phyloP scores from a whole-genome alignment of 2,113 vertebrate genomes.

The Athene noctua region DNA sequence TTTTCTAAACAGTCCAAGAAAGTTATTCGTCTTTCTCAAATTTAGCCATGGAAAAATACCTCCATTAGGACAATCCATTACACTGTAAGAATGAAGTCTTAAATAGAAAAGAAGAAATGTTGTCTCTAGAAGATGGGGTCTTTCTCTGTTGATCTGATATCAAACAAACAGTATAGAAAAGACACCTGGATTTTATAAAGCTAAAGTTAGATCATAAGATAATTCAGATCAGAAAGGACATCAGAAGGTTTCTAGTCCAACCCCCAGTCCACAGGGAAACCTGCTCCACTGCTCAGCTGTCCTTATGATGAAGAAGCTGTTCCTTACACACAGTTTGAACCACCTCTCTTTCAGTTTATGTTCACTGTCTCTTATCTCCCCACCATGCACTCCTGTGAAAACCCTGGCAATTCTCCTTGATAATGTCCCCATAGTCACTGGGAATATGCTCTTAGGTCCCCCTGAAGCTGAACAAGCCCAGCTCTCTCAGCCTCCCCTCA shows the following conservation, averaged over 20 bases:
- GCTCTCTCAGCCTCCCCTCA: neutral
- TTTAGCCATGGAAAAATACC: neutral
- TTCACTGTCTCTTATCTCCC: neutral
- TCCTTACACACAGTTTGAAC: neutral
- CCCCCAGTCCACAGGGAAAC: neutral
- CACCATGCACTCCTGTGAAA: neutral
- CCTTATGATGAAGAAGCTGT: neutral
- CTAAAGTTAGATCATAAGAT: neutral
- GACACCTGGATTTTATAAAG: neutral
- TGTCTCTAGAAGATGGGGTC: neutral
- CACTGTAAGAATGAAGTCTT: neutral
- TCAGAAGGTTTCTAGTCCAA: neutral
- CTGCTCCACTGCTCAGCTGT: neutral
- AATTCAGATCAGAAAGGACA: neutral
- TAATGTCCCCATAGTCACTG: neutral
- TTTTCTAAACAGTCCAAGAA: neutral
- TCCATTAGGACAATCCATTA: neutral
- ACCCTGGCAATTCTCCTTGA: neutral
- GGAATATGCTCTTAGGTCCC: neutral
- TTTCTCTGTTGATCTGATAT: neutral
- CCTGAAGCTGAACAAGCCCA: neutral
- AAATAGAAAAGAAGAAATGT: neutral
- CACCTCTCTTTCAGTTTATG: neutral
- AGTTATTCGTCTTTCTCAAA: neutral
- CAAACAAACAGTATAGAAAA: neutral